Conservation (phyloP, 1,140 invertebrate genomes). For the Aphelenchoides fujianensis region DNA sequence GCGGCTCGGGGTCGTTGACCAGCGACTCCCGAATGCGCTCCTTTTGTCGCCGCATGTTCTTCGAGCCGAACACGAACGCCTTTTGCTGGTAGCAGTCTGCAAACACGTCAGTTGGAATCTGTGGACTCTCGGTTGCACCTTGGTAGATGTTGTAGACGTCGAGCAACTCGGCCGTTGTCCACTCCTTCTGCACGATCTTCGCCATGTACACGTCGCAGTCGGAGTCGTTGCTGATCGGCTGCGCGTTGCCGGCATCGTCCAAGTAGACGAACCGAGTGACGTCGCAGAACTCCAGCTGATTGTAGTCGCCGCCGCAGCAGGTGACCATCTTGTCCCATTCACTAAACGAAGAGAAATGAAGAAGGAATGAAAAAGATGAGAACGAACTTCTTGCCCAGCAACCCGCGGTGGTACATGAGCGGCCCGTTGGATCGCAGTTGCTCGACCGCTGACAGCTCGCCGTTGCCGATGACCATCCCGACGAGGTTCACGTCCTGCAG, state of each 20-base stretch:
- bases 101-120: too few species aligned
- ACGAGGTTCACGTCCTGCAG: constrained; percentile 44
- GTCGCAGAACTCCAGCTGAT: constrained; percentile 41
- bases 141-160: constrained; percentile 19
- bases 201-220: constrained; percentile 8
- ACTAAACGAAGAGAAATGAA: constrained; percentile 6
- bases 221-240: constrained; percentile 15
- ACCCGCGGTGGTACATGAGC: constrained; percentile 50
- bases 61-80: constrained; percentile 21
- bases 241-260: constrained; percentile 18
- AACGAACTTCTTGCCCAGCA: constrained; percentile 44
- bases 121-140: too few species aligned
- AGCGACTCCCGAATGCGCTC: constrained; percentile 19
- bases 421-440: constrained; percentile 49
- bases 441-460: constrained; percentile 39
- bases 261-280: constrained; percentile 46
- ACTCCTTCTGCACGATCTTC: constrained; percentile 11
- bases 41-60: constrained; percentile 17
- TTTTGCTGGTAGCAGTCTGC: constrained; percentile 49
- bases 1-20: neutral
- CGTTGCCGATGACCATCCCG: constrained; percentile 56
- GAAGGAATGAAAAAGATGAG: neutral
- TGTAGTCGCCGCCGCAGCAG: constrained; percentile 39
- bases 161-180: neutral
- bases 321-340: constrained; percentile 39